phyloP scores from a whole-genome alignment of 1,140 invertebrate genomes.

The Leucophenga varia region DNA sequence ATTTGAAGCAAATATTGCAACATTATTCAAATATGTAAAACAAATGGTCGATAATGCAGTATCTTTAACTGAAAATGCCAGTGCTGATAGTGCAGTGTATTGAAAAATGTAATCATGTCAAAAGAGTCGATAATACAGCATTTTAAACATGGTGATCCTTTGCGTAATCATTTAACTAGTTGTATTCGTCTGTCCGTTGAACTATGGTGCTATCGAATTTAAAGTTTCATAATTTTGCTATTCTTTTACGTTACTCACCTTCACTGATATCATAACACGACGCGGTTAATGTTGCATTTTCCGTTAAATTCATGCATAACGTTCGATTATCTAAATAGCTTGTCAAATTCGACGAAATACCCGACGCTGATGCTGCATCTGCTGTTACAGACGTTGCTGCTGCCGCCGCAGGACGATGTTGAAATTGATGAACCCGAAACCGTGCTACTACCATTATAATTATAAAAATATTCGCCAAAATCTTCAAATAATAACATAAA shows the following conservation, averaged over 20 bases:
- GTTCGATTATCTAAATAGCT: conserved; percentile 32
- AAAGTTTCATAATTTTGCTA: background rate
- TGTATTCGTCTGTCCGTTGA: too few relatives aligned
- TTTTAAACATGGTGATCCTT: too few relatives aligned
- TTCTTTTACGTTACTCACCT: conserved; percentile 26
- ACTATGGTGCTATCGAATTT: background rate
- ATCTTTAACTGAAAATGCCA: too few relatives aligned
- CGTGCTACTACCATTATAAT: conserved; percentile 47
- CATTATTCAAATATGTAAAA: too few relatives aligned
- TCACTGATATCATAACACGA: conserved; percentile 32
- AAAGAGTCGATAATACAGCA: too few relatives aligned
- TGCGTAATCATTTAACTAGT: too few relatives aligned
- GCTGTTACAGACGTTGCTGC: conserved; percentile 11
- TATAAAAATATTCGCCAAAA: conserved; percentile 65
- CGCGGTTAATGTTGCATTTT: conserved; percentile 28
- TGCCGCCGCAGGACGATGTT: conserved; percentile 11
- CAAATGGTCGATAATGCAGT: too few relatives aligned
- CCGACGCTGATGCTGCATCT: conserved; percentile 5
- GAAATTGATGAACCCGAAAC: conserved; percentile 34
- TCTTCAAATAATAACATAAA: conserved; percentile 63
- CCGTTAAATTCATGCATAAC: conserved; percentile 39
- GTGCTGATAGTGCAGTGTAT: too few relatives aligned
- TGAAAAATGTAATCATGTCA: too few relatives aligned
- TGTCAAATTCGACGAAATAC: conserved; percentile 35
- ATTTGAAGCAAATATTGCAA: too few relatives aligned